Conservation (phyloP, 2,888 invertebrate species). For the Erpobdella octoculata region DNA sequence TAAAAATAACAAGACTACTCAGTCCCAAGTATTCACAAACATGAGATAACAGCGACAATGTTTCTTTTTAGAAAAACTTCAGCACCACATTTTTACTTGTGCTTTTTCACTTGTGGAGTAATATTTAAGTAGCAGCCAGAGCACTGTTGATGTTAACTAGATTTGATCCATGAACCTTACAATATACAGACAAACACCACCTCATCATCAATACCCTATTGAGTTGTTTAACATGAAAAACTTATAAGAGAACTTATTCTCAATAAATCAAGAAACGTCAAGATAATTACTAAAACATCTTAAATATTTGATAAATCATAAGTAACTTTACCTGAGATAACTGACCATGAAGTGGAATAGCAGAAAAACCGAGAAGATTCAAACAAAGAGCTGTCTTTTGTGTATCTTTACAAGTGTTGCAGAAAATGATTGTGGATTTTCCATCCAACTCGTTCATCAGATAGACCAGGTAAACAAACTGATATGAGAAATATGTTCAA, state of each 20-base stretch:
- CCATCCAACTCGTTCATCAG: constrained; percentile 19
- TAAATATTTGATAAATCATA: neutral
- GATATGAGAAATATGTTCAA: neutral
- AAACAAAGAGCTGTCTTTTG: neutral
- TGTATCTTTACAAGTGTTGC: neutral
- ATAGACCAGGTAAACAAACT: constrained; percentile 8
- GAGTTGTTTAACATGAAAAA: too few species aligned
- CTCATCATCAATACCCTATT: too few species aligned
- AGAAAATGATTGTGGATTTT: constrained; percentile 20
- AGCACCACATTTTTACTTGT: too few species aligned
- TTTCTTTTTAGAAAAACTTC: too few species aligned
- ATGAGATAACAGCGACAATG: neutral
- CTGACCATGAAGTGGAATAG: constrained; percentile 13
- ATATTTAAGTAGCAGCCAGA: too few species aligned
- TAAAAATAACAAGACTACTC: neutral
- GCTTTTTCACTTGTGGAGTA: too few species aligned
- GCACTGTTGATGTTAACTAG: too few species aligned
- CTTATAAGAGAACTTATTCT: neutral
- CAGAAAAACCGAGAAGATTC: neutral
- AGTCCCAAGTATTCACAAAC: neutral
- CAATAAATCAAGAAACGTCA: neutral
- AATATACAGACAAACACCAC: too few species aligned
- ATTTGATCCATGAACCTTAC: too few species aligned
- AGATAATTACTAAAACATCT: too few species aligned
- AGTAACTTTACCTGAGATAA: neutral